A percentile compares a stretch with the other conserved stretches of the same genome.
Conservation (phyloP, 2,113 vertebrate genomes). For the Lipophrys pholis region DNA sequence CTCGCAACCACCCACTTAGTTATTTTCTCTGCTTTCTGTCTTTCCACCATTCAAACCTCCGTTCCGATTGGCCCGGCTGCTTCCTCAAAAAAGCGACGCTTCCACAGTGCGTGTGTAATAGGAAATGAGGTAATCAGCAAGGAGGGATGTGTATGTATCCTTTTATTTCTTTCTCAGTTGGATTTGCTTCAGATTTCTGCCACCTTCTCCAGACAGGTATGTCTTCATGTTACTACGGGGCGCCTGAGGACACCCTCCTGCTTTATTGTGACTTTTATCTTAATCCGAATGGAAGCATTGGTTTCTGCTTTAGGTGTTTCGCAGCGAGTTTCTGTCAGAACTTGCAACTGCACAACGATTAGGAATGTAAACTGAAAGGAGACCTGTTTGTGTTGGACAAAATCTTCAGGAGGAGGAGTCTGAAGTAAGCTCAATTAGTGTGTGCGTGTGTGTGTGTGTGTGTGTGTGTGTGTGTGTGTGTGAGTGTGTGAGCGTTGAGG, state of each 20-base stretch:
- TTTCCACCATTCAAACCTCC: slow-evolving; percentile 37
- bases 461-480: slow-evolving; percentile 11
- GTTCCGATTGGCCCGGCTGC: slow-evolving; percentile 60
- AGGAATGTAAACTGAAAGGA: slow-evolving; percentile 53
- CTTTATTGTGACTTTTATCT: neutral
- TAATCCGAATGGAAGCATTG: neutral
- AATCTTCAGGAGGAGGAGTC: slow-evolving; percentile 51
- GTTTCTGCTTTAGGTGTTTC: slow-evolving; percentile 4
- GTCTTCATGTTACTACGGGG: neutral
- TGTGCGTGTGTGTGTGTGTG: slow-evolving; percentile 8
- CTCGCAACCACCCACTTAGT: slow-evolving; percentile 50
- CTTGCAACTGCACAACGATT: slow-evolving; percentile 19
- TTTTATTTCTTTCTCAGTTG: slow-evolving; percentile 30
- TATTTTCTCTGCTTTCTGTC: slow-evolving; percentile 47
- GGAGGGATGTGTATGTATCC: slow-evolving; percentile 36
- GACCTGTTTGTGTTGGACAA: slow-evolving; percentile 38
- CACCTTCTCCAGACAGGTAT: slow-evolving; percentile 35
- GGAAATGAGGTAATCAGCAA: slow-evolving; percentile 62
- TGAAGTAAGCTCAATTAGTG: slow-evolving; percentile 51
- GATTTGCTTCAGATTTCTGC: slow-evolving; percentile 4
- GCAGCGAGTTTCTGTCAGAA: neutral
- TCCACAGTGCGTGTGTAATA: slow-evolving; percentile 49
- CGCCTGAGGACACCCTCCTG: neutral
- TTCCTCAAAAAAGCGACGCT: slow-evolving; percentile 48
- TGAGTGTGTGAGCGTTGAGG: slow-evolving; percentile 7